Conservation (phyloP, 2,113 vertebrate genomes). For the Microtus montanus region DNA sequence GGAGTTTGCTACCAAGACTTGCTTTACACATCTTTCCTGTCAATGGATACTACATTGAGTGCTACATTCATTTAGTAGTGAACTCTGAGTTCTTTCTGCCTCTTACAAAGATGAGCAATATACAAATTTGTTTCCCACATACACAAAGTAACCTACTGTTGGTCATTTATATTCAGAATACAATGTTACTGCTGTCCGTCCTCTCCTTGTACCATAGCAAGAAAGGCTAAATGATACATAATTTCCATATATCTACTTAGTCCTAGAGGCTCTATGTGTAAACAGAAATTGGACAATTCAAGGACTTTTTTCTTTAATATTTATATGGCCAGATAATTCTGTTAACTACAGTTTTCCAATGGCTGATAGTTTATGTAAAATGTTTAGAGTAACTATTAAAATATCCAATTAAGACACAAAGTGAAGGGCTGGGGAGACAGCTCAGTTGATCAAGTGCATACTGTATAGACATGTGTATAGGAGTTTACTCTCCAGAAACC, state of each 20-base stretch:
- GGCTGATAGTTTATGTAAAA: neutral
- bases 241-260: neutral
- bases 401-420: constrained; percentile 30
- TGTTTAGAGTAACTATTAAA: constrained; percentile 47
- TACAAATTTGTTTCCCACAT: neutral
- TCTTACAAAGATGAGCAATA: constrained; percentile 21
- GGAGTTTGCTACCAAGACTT: neutral
- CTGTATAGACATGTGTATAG: neutral
- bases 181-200: neutral
- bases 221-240: neutral
- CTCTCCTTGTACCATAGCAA: too few species aligned
- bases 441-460: neutral
- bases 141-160: neutral
- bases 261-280: neutral
- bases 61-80: neutral
- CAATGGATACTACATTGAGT: neutral
- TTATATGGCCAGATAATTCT: constrained; percentile 15
- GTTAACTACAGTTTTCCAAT: neutral
- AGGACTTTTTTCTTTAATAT: neutral
- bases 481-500: neutral
- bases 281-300: neutral
- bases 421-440: neutral
- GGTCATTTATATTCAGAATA: neutral
- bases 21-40: neutral
- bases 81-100: neutral